Evolutionary conservation across 2,797 vertebrate genomes (phyloP).

Genomic region (Carduelis carduelis): DNA sequence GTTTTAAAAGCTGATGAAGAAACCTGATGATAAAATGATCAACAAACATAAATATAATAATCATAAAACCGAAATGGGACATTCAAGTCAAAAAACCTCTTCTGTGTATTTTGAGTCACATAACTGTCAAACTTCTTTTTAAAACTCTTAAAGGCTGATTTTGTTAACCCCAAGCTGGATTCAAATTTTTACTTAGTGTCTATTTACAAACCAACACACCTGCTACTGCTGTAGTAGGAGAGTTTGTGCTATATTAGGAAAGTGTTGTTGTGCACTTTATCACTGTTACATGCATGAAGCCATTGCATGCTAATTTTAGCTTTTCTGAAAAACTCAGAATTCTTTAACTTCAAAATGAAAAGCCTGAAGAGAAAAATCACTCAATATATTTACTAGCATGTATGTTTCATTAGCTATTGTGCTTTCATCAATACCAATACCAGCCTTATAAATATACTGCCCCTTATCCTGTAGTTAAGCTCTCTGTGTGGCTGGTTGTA

Average conservation of each 20-base stretch:
- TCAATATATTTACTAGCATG: background rate
- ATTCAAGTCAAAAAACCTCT: background rate
- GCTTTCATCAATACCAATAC: background rate
- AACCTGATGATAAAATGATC: background rate
- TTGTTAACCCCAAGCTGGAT: background rate
- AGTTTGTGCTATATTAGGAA: background rate
- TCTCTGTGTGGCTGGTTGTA: background rate
- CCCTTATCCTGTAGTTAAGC: background rate
- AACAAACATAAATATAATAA: background rate
- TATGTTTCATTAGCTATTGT: background rate
- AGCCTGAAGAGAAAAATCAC: accelerated
- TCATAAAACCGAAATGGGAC: background rate
- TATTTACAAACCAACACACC: background rate
- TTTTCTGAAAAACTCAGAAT: background rate
- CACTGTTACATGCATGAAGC: background rate
- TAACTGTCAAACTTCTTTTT: background rate
- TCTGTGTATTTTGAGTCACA: background rate
- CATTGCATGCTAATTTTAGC: background rate
- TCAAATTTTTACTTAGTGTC: background rate
- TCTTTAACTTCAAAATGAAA: background rate
- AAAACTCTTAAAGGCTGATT: background rate
- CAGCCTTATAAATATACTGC: background rate
- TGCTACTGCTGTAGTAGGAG: background rate
- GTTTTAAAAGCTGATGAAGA: background rate
- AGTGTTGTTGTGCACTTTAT: background rate